Base-by-base conservation (phyloP, 2,888 invertebrate genomes). In the Prostheceraeus crozeri region DNA sequence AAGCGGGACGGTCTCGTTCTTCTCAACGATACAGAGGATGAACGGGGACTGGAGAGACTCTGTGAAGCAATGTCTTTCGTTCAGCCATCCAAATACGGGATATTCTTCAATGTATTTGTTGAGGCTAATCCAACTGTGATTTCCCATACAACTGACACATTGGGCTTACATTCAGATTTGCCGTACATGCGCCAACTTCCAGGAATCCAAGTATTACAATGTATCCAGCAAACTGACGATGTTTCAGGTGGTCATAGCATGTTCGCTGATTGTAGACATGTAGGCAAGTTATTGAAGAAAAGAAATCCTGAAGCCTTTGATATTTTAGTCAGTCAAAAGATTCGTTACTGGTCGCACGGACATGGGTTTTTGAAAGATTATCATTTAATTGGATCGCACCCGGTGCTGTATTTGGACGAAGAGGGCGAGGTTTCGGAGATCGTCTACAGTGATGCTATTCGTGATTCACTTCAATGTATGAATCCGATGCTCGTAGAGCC, bases 281-380 rank as follows among this genome's bases (percentile, higher is more conserved):
- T n/a, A n/a, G n/a, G n/a, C n/a, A n/a, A n/a, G n/a, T n/a, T n/a
- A n/a, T n/a, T n/a, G n/a, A n/a, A n/a, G n/a, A n/a, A n/a, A n/a
- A n/a, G n/a, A n/a, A n/a, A n/a, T n/a, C n/a, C n/a, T n/a, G n/a
- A n/a, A n/a, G n/a, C n/a, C n/a, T n/a, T n/a, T n/a, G n/a, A n/a
- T n/a, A n/a, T n/a, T n/a, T n/a, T n/a, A n/a, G n/a, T n/a, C n/a
- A n/a, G n/a, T n/a, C n/a, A n/a, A n/a, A n/a, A 86, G 68, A 78
- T 86, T 0, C 84, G 85, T 71, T 86, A 85, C 84, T 82, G 81
- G 63, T 86, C 86, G 67, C 78, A 83, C 52, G 85, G 85, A 3
- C 76, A 78, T 51, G 84, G 85, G 68, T 78, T 82, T 79, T 23
- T 36, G 53, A 21, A 3, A 28, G 30, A n/a, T 27, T 52, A 3